Percentiles rank a stretch among this genome's conserved stretches.
These are phyloP conservation scores for Adelphocoris suturalis DNA, from an alignment of 2,888 invertebrate species.

Conservation along the genomic window DNA sequence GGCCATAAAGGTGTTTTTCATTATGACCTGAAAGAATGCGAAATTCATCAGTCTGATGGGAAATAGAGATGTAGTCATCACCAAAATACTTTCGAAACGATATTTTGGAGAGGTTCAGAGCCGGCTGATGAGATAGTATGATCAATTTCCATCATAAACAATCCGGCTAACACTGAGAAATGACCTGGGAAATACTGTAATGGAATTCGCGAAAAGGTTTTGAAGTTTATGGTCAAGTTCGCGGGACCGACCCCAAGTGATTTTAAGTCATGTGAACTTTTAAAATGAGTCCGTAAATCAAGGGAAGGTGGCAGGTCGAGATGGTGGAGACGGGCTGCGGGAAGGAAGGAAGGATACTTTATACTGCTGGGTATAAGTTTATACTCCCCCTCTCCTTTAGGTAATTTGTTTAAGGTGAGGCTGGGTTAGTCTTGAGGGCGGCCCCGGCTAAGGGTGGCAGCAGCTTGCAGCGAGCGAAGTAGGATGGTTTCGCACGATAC, in stretches of 20 bases:
- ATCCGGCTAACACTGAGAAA: neutral
- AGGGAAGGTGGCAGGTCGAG: conserved; percentile 48
- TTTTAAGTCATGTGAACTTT: conserved; percentile 53
- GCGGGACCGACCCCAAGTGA: neutral
- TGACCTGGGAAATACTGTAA: neutral
- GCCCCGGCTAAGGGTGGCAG: conserved; percentile 24
- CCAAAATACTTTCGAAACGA: no score
- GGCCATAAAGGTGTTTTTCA: no score
- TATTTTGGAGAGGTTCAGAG: no score
- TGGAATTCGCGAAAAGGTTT: neutral
- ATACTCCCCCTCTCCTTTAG: conserved; percentile 21
- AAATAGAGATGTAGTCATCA: no score
- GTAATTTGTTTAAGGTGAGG: conserved; percentile 55
- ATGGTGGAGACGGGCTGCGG: conserved; percentile 31
- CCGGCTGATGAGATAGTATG: no score
- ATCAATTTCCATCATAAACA: no score
- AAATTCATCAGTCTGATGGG: no score
- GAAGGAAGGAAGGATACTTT: conserved; percentile 44
- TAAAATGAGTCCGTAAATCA: conserved; percentile 57
- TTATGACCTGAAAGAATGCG: no score
- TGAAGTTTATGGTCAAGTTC: neutral
- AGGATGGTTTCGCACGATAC: neutral
- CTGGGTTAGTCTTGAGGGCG: conserved; percentile 3
- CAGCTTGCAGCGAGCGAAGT: neutral
- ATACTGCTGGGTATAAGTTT: conserved; percentile 44